Evolutionary conservation across 2,888 invertebrate species (phyloP), one percentile per base, ranked within the genome.

Genomic region (Tiphia femorata): DNA sequence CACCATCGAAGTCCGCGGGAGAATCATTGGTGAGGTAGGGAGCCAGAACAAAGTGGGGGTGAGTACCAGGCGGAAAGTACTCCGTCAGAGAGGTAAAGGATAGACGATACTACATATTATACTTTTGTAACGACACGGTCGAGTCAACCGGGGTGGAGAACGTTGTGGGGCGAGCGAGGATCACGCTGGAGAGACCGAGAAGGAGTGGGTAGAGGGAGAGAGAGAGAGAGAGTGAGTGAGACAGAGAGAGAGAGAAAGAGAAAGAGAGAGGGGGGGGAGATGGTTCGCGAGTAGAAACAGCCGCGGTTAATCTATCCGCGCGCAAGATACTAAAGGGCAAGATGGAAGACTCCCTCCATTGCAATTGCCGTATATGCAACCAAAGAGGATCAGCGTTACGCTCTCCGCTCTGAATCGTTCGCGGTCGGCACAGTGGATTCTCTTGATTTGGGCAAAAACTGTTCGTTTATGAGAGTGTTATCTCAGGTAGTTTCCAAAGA

Each of bases 241-340:
- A n/a, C n/a, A n/a, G n/a, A n/a, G n/a, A n/a, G 53, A 49, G 59
- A 17, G 44, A 30, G 37, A 48, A 38, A 41, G 20, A 44, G 38
- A 41, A 44, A 38, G 49, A 23, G 38, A 14, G 25, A 40, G 35
- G 17, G 41, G 33, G 17, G 14, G 50, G 33, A 23, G 21, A 21
- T n/a, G n/a, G 30, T 47, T 30, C 30, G 17, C 27, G 23, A 16
- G 25, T 37, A 70, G 69, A 64, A 70, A 71, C 70, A 67, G 61
- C 63, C 62, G 60, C 62, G 67, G 64, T 73, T 67, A 76, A 77
- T 76, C 75, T 70, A 73, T 75, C 75, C 72, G 70, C 68, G 67
- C n/a, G 63, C 69, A 71, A 76, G 72, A 75, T 71, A 68, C 73
- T 72, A 76, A 73, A 71, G 69, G 65, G 71, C 77, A 77, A 78